Conservation (phyloP, 2,888 invertebrate genomes). For the Lasius fuliginosus region DNA sequence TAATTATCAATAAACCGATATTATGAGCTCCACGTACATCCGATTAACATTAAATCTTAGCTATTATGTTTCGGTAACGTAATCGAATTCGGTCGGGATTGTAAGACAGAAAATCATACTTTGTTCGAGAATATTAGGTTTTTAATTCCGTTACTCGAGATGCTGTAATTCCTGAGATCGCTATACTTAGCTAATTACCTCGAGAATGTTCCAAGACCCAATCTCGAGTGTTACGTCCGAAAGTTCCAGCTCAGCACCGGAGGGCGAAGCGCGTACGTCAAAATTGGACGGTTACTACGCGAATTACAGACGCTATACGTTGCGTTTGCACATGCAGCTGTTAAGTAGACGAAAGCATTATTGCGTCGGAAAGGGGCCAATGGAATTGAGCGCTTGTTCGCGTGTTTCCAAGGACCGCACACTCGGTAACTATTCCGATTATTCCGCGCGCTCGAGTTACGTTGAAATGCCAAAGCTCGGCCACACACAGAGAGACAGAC, state of each 20-base stretch:
- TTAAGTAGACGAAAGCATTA: slow-evolving; percentile 52
- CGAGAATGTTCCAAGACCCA: background rate
- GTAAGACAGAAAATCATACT: background rate
- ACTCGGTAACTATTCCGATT: slow-evolving; percentile 55
- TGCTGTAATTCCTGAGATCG: background rate
- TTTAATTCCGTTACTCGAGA: background rate
- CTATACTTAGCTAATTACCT: background rate
- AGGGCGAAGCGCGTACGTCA: slow-evolving; percentile 1
- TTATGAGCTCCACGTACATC: background rate
- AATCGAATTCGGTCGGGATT: background rate
- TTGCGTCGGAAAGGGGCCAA: slow-evolving; percentile 40
- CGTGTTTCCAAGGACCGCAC: slow-evolving; percentile 42
- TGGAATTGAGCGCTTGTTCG: slow-evolving; percentile 47
- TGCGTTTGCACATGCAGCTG: slow-evolving; percentile 44
- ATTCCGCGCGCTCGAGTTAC: slow-evolving; percentile 39
- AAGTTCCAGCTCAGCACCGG: background rate
- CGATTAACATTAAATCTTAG: background rate
- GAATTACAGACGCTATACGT: slow-evolving; percentile 28
- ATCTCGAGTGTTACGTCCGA: background rate
- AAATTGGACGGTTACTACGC: slow-evolving; percentile 7
- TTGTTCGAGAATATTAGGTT: background rate
- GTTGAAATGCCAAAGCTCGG: slow-evolving; percentile 35
- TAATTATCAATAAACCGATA: slow-evolving; percentile 17
- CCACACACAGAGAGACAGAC: slow-evolving; percentile 25
- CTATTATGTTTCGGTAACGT: background rate